Percentiles rank a stretch among this genome's conserved stretches.
These are phyloP conservation scores for Trogon melanurus DNA, from an alignment of 2,113 vertebrate species.

Conservation along the genomic window DNA sequence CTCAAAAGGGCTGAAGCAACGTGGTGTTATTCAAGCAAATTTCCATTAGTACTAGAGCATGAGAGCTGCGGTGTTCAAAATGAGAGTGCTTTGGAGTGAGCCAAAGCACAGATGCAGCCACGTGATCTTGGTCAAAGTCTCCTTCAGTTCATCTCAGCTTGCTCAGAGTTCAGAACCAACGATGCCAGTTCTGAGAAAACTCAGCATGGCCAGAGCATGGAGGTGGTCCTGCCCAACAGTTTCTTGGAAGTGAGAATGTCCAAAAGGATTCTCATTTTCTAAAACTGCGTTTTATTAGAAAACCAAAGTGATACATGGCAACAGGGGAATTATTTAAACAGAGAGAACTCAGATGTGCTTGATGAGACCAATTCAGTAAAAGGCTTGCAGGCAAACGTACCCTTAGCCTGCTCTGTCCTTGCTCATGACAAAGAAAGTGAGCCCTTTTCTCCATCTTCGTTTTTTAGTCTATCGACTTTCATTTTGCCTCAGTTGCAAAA, in stretches of 20 bases:
- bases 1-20: constrained; percentile 38
- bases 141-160: background rate
- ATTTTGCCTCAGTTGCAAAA: background rate
- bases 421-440: background rate
- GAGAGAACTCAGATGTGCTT: background rate
- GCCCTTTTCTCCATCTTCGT: background rate
- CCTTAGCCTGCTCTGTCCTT: background rate
- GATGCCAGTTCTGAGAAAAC: background rate
- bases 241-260: background rate
- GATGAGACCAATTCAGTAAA: background rate
- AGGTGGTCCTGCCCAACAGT: background rate
- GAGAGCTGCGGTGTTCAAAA: background rate
- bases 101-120: background rate
- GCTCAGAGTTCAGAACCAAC: background rate
- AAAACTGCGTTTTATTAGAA: constrained; percentile 3
- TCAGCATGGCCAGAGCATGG: background rate
- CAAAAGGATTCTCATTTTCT: background rate
- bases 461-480: background rate
- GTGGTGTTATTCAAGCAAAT: constrained; percentile 14
- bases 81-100: background rate
- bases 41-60: constrained; percentile 1
- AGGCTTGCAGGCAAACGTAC: background rate
- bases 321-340: background rate
- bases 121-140: background rate
- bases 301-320: background rate